A percentile compares a stretch with the other conserved stretches of the same genome.
Conservation (phyloP, 2,113 vertebrate species). For the Eleginops maclovinus region DNA sequence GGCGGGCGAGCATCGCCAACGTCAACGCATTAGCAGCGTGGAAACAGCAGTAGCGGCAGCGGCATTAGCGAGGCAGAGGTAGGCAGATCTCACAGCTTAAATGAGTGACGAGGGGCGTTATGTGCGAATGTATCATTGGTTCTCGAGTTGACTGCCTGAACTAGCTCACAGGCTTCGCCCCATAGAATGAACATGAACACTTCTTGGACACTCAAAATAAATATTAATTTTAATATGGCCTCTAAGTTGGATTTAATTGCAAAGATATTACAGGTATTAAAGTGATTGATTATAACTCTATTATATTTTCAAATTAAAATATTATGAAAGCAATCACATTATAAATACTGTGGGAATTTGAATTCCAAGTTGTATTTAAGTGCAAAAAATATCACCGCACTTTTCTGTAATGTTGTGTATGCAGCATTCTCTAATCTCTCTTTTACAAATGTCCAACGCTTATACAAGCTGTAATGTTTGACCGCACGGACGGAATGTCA, state of each 20-base stretch:
- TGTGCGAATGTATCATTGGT: too few species aligned
- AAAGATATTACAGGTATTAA: not conserved
- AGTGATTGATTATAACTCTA: not conserved
- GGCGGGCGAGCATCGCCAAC: too few species aligned
- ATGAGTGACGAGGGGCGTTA: too few species aligned
- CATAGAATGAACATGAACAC: too few species aligned
- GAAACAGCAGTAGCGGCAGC: too few species aligned
- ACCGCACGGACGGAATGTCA: slow-evolving; percentile 64
- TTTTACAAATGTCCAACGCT: slow-evolving; percentile 38
- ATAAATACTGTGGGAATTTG: not conserved
- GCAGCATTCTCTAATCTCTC: not conserved
- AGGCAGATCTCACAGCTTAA: too few species aligned
- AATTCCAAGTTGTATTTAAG: not conserved
- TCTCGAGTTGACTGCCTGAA: too few species aligned
- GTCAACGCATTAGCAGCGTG: too few species aligned
- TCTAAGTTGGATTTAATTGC: not conserved
- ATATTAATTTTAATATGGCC: not conserved
- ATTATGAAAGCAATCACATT: not conserved
- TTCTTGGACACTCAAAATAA: too few species aligned
- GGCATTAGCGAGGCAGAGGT: too few species aligned
- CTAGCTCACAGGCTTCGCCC: too few species aligned
- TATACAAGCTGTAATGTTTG: slow-evolving; percentile 60
- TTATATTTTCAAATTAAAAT: slow-evolving; percentile 14
- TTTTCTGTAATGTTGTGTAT: not conserved
- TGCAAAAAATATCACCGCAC: not conserved